These are phyloP conservation scores for Psephotus haematonotus DNA, from an alignment of 2,113 vertebrate genomes.

Conservation along the genomic window DNA sequence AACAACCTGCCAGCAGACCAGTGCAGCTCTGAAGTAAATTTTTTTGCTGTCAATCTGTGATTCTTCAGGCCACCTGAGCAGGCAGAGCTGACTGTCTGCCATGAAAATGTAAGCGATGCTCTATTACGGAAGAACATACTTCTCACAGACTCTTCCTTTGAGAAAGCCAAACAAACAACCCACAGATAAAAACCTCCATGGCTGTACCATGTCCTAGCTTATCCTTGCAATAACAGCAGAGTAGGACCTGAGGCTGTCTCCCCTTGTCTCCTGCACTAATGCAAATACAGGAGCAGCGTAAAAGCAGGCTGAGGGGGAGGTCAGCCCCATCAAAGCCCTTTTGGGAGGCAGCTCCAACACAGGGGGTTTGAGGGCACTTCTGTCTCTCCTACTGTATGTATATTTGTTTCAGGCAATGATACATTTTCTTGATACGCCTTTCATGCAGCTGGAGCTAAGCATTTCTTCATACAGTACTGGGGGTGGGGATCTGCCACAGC, in stretches of 20 bases:
- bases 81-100: not conserved
- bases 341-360: not conserved
- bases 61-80: not conserved
- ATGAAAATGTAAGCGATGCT: not conserved
- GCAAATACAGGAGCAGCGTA: not conserved
- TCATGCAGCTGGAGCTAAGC: not conserved
- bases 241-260: not conserved
- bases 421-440: not conserved
- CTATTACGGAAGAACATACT: not conserved
- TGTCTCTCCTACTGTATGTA: not conserved
- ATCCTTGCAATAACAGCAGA: not conserved
- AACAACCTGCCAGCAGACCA: not conserved
- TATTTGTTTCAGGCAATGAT: not conserved
- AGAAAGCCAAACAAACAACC: conserved; percentile 29
- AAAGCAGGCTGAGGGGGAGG: not conserved
- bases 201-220: not conserved
- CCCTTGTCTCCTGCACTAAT: not conserved
- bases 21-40: not conserved
- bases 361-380: not conserved
- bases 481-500: not conserved
- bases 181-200: not conserved
- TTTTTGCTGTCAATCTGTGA: not conserved
- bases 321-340: not conserved
- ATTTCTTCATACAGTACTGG: not conserved
- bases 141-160: not conserved